Base-by-base conservation (phyloP, 2,797 vertebrate genomes). In the Sparidentex hasta region DNA sequence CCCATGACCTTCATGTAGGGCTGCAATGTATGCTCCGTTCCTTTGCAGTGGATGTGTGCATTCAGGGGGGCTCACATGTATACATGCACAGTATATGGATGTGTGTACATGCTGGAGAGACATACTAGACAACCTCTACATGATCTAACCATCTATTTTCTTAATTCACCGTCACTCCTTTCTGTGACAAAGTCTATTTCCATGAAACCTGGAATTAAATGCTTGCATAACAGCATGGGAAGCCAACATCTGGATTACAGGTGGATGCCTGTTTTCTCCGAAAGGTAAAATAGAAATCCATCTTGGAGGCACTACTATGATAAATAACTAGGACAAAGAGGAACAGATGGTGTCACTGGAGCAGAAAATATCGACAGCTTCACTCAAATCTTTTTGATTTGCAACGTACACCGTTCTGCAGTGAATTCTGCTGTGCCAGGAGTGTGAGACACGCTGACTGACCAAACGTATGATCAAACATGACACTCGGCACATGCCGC, bases 211-310 rank as follows among this genome's bases (percentile, higher is more conserved):
- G 74, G 50, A 78, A 69, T 81, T 65, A 78, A 85, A 50, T 5
- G 25, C 71, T 92, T 93, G 55, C 80, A 38, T 90, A 91, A 92
- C 64, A 82, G 54, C 71, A 67, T 80, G 90, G 69, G 90, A 91
- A 88, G 57, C 69, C 54, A 82, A 72, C 90, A 93, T 89, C 90
- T 93, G 91, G 86, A 81, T 83, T 52, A 59, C 77, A 48, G 85
- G 73, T 44, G 61, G 23, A 63, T 46, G 47, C 52, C 57, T 82
- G 51, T 81, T 86, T 88, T 81, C 74, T 76, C 46, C 3, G 18
- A 80, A 84, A 75, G 73, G 52, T 71, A 43, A 81, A 74, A 62
- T 27, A 65, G 76, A 90, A 90, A 71, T 78, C 65, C 65, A 70
- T 84, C 56, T 70, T 51, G 55, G 62, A 74, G 46, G 66, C 20